These are phyloP conservation scores for Melospiza melodia DNA, from an alignment of 2,113 vertebrate genomes.

Conservation along the genomic window DNA sequence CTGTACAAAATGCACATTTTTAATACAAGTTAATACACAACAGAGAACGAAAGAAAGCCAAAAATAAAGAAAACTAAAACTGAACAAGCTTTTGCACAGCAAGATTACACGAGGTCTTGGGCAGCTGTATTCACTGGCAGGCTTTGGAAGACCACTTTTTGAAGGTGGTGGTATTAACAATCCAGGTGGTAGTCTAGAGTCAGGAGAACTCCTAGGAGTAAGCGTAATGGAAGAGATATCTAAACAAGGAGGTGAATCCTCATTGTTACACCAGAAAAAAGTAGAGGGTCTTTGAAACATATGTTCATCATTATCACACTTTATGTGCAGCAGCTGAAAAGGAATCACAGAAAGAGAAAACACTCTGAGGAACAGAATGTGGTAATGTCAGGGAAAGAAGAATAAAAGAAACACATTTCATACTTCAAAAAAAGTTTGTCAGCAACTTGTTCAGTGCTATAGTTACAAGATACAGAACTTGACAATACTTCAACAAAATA, in stretches of 20 bases:
- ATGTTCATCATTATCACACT: constrained; percentile 81
- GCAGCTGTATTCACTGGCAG: constrained; percentile 80
- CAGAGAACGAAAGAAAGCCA: not conserved
- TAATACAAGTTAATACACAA: constrained; percentile 17
- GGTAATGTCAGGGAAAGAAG: not conserved
- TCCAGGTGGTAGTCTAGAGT: constrained; percentile 84
- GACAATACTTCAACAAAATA: not conserved
- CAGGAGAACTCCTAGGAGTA: constrained; percentile 87
- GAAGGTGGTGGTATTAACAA: constrained; percentile 86
- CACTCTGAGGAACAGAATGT: constrained; percentile 43
- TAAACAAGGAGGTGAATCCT: constrained; percentile 86
- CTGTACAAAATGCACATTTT: constrained; percentile 64
- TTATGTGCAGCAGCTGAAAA: constrained; percentile 86
- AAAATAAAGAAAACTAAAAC: not conserved
- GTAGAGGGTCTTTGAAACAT: constrained; percentile 84
- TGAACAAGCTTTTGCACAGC: constrained; percentile 40
- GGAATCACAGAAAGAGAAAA: constrained; percentile 77
- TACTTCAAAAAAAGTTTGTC: not conserved
- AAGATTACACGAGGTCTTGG: constrained; percentile 86
- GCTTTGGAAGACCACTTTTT: constrained; percentile 81
- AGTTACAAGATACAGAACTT: not conserved
- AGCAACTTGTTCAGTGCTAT: not conserved
- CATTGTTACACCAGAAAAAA: constrained; percentile 88
- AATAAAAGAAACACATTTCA: not conserved
- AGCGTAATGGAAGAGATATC: constrained; percentile 90